phyloP scores from a whole-genome alignment of 2,888 invertebrate species.

The Drosophila prolongata region DNA sequence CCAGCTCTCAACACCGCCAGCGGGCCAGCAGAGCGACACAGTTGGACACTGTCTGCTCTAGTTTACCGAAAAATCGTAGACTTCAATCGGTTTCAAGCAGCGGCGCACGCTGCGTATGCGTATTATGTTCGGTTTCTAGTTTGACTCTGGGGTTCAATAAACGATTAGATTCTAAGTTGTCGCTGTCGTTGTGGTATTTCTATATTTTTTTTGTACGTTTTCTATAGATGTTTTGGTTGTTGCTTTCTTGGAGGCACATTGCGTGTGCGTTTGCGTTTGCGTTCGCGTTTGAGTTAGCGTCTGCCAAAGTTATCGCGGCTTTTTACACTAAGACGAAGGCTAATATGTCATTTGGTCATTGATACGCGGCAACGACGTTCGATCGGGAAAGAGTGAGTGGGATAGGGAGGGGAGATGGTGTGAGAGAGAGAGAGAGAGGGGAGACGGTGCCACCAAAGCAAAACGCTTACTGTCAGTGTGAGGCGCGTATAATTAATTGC shows the following conservation, averaged over 20 bases:
- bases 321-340: conserved; percentile 81
- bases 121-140: conserved; percentile 60
- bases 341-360: conserved; percentile 81
- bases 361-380: conserved; percentile 70
- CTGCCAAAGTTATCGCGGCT: conserved; percentile 79
- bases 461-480: conserved; percentile 79
- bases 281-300: conserved; percentile 60
- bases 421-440: neutral
- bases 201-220: conserved; percentile 3
- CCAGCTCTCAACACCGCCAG: conserved; percentile 75
- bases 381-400: conserved; percentile 28
- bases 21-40: conserved; percentile 73
- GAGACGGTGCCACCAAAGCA: conserved; percentile 59
- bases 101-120: conserved; percentile 78
- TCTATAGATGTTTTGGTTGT: neutral
- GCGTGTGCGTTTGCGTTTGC: conserved; percentile 23
- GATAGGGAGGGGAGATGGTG: conserved; percentile 1
- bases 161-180: conserved; percentile 74
- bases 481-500: conserved; percentile 80
- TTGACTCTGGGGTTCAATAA: conserved; percentile 68
- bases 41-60: conserved; percentile 61
- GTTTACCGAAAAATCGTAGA: conserved; percentile 36
- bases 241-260: conserved; percentile 19
- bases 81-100: conserved; percentile 8
- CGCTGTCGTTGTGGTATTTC: conserved; percentile 18